Base-by-base conservation (phyloP, 2,113 vertebrate genomes). In the Heterotis niloticus region DNA sequence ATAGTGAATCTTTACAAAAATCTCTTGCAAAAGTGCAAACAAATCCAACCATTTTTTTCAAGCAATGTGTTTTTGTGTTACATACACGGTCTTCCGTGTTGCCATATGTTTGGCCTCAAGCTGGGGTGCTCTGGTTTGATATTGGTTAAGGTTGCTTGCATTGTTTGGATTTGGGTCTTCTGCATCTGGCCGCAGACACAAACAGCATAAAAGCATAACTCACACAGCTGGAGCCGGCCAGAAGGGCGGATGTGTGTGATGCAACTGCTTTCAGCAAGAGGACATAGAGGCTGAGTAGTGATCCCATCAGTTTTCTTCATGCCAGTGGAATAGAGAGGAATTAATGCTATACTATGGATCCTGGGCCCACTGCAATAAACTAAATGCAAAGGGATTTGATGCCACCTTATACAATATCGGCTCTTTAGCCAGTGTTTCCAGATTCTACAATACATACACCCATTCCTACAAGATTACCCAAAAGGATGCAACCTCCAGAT, bases 131-230 rank as follows among this genome's bases (percentile, higher is more conserved):
- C 64, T 57, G 64, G 86, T 88, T 87, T 87, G 81, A 86, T 82
- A 87, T 85, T 83, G 81, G 84, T 85, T 83, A 84, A 84, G 80
- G 82, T 80, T 80, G 72, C 79, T 75, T 79, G 72, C 83, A 86
- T 79, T 79, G 79, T 87, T 87, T 89, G 83, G 84, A 79, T 83
- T 76, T 75, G 28, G 71, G 83, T 83, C 82, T 67, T 76, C 82
- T 79, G 68, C 83, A 17, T 82, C 16, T 5, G 51, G 54, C 81
- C 86, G 86, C 88, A 89, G 90, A 89, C 85, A 87, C 79, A 87
- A 67, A 88, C 86, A 89, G 75, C 26, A 83, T 81, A 82, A 79
- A 81, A 82, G 66, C 83, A 89, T 81, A 89, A 88, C 82, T 88
- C 86, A 86, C 75, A 81, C 66, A 74, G 78, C 78, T 75, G 64